A percentile compares a stretch with the other conserved stretches of the same genome.
Evolutionary conservation across 1,140 invertebrate species (phyloP).

Genomic region (Cydia strobilella): DNA sequence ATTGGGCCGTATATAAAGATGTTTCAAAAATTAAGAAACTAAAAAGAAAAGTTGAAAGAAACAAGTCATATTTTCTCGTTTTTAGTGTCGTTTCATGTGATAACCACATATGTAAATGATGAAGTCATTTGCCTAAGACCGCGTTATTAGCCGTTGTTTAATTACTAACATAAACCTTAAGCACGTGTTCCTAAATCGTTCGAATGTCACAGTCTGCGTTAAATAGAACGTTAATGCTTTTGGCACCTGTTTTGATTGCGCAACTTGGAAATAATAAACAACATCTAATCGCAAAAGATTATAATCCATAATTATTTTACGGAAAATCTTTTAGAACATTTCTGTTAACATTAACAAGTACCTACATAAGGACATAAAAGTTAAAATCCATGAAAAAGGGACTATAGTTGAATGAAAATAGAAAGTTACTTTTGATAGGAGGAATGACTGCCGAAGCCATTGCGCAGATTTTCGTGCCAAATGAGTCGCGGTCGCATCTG

Average conservation of each 20-base stretch:
- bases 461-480: constrained; percentile 41
- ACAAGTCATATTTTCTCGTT: too few relatives aligned
- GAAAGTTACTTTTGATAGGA: background rate
- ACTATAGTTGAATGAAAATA: constrained; percentile 4
- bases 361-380: too few relatives aligned
- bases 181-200: constrained; percentile 2
- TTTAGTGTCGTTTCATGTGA: too few relatives aligned
- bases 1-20: too few relatives aligned
- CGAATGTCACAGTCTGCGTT: constrained; percentile 1
- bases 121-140: background rate
- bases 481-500: constrained; percentile 54
- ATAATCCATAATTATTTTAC: background rate
- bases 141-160: constrained; percentile 6
- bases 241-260: constrained; percentile 9
- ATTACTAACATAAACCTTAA: background rate
- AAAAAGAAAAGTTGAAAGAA: too few relatives aligned
- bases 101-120: background rate
- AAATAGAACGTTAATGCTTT: constrained; percentile 2
- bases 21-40: too few relatives aligned
- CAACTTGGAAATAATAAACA: constrained; percentile 8
- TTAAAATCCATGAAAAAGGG: too few relatives aligned
- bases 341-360: background rate
- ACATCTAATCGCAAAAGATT: background rate
- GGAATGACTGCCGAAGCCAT: constrained; percentile 27
- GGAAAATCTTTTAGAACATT: too few relatives aligned